Evolutionary conservation across 2,888 invertebrate genomes (phyloP).

Genomic region (Nymphalis urticae): DNA sequence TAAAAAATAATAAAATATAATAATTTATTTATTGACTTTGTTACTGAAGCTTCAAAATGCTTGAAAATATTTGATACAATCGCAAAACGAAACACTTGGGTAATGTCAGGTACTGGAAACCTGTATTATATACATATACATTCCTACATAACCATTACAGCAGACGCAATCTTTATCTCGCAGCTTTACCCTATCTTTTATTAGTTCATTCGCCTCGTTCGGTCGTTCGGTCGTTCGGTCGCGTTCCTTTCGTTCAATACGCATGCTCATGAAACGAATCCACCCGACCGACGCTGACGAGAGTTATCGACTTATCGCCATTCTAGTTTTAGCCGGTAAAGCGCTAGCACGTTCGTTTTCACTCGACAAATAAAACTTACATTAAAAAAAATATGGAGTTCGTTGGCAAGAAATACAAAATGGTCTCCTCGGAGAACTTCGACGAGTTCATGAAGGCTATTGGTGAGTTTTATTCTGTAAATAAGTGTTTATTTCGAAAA

Average conservation of each 20-base stretch:
- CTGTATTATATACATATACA: too few relatives aligned
- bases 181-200: background rate
- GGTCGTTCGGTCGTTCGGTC: slow-evolving; percentile 46
- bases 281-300: slow-evolving; percentile 35
- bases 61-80: too few relatives aligned
- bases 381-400: slow-evolving; percentile 73
- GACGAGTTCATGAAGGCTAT: slow-evolving; percentile 94
- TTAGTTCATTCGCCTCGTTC: slow-evolving; percentile 43
- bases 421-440: slow-evolving; percentile 90
- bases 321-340: slow-evolving; percentile 62
- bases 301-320: slow-evolving; percentile 40
- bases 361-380: slow-evolving; percentile 39
- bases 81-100: background rate
- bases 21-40: too few relatives aligned
- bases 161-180: background rate
- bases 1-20: too few relatives aligned
- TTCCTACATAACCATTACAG: background rate
- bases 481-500: slow-evolving; percentile 43
- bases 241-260: slow-evolving; percentile 47
- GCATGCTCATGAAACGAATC: slow-evolving; percentile 43
- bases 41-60: too few relatives aligned
- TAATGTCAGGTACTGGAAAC: background rate
- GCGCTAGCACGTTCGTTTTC: slow-evolving; percentile 44
- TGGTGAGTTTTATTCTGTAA: slow-evolving; percentile 82
- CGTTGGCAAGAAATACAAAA: slow-evolving; percentile 90